A percentile compares a stretch with the other conserved stretches of the same genome.
These are phyloP conservation scores for Heliocidaris erythrogramma DNA, from an alignment of 35 echinoderm and acorn worm species.

Conservation along the genomic window DNA sequence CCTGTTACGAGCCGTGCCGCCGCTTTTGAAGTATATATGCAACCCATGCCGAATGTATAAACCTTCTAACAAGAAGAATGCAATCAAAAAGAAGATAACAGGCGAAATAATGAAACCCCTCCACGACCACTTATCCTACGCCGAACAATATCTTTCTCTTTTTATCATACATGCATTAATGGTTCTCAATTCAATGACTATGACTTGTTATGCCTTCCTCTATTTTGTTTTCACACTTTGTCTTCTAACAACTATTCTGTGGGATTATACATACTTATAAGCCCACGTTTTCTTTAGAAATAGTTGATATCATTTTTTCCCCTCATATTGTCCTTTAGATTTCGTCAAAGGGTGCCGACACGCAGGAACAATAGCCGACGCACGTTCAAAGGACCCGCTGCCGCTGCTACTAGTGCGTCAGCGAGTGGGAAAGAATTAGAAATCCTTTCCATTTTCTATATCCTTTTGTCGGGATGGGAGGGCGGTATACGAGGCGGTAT, in stretches of 20 bases:
- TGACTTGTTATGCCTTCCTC: background rate
- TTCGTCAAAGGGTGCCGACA: slow-evolving; percentile 26
- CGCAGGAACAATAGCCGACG: background rate
- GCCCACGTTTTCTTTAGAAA: slow-evolving; percentile 36
- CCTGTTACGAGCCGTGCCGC: slow-evolving; percentile 37
- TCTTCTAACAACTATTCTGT: slow-evolving; percentile 21
- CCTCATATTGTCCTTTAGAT: slow-evolving; percentile 14
- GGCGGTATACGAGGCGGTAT: background rate
- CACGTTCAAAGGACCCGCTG: slow-evolving; percentile 7
- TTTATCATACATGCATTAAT: slow-evolving; percentile 41
- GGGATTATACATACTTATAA: slow-evolving; percentile 33
- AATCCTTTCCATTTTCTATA: background rate
- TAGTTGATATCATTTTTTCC: slow-evolving; percentile 18
- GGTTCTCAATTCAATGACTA: slow-evolving; percentile 1
- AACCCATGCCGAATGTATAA: slow-evolving; percentile 23
- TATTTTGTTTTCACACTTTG: slow-evolving; percentile 15
- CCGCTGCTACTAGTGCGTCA: background rate
- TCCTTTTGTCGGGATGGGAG: background rate
- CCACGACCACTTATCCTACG: slow-evolving; percentile 22
- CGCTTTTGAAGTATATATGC: slow-evolving; percentile 12
- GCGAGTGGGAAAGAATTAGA: background rate
- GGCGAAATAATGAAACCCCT: slow-evolving; percentile 33
- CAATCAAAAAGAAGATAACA: slow-evolving; percentile 30
- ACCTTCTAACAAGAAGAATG: slow-evolving; percentile 30
- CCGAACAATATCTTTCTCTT: slow-evolving; percentile 28